phyloP scores from a whole-genome alignment of 92 coral and sea anemone species.

The Zoanthus gigantus region DNA sequence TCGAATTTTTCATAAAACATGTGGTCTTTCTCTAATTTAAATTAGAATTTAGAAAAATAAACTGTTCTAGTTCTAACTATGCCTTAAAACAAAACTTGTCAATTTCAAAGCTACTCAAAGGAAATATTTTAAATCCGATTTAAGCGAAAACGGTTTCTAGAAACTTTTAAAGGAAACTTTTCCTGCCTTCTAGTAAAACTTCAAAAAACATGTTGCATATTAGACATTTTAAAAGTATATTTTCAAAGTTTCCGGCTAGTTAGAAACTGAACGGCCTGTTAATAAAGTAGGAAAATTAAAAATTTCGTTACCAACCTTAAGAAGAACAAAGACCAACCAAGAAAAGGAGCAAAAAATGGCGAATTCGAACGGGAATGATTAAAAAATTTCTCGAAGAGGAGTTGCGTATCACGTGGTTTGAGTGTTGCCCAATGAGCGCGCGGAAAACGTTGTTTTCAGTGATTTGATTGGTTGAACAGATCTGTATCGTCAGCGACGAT shows the following conservation, averaged over 20 bases:
- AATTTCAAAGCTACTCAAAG: slow-evolving; percentile 15
- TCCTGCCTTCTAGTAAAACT: neutral
- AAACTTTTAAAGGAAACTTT: slow-evolving; percentile 46
- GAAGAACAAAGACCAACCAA: slow-evolving; percentile 27
- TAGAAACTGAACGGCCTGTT: neutral
- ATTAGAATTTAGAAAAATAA: neutral
- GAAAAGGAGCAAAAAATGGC: slow-evolving; percentile 49
- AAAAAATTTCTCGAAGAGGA: slow-evolving; percentile 30
- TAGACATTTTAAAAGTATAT: neutral
- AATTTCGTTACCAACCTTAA: slow-evolving; percentile 24
- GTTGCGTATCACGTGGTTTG: slow-evolving; percentile 34
- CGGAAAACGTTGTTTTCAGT: neutral
- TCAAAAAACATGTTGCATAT: neutral
- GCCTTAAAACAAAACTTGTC: slow-evolving; percentile 16
- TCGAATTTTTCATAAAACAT: slow-evolving; percentile 3
- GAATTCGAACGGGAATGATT: slow-evolving; percentile 51
- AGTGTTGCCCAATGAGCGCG: slow-evolving; percentile 44
- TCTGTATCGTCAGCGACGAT: slow-evolving; percentile 29
- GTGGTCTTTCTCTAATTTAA: neutral
- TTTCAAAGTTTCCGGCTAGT: neutral
- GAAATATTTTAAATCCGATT: neutral
- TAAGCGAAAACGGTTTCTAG: slow-evolving; percentile 52
- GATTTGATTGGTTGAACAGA: slow-evolving; percentile 31
- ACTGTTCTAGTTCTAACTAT: neutral
- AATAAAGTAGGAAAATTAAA: neutral